Conservation (phyloP, 2,888 invertebrate species). For the Tiliacea aurago region DNA sequence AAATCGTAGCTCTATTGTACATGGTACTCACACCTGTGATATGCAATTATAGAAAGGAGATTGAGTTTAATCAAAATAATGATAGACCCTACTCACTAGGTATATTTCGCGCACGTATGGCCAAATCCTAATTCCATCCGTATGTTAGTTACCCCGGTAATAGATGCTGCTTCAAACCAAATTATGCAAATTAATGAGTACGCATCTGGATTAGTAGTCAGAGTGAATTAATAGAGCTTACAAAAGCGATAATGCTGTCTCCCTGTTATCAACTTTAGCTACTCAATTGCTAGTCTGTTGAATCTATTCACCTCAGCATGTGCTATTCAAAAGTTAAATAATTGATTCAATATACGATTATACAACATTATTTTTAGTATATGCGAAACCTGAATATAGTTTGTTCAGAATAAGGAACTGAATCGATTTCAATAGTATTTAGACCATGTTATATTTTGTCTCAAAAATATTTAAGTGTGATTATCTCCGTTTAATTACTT, state of each 20-base stretch:
- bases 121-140: background rate
- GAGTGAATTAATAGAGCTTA: conserved; percentile 17
- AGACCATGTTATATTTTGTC: too few species aligned
- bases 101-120: background rate
- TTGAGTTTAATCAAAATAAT: background rate
- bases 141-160: conserved; percentile 8
- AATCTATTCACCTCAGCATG: background rate
- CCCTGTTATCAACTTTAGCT: background rate
- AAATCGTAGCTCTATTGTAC: too few species aligned
- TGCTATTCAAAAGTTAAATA: too few species aligned
- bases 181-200: conserved; percentile 32
- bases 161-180: conserved; percentile 4
- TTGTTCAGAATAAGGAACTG: too few species aligned
- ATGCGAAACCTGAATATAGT: too few species aligned
- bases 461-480: too few species aligned
- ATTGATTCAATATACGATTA: too few species aligned
- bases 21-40: too few species aligned
- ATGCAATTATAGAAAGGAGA: too few species aligned
- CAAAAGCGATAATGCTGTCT: background rate
- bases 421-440: too few species aligned
- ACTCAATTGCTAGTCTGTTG: background rate
- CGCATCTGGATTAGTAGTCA: conserved; percentile 9
- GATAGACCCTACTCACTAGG: background rate
- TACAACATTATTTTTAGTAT: too few species aligned
- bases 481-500: too few species aligned